Percentiles rank a stretch among this genome's conserved stretches.
These are phyloP conservation scores for Napeogenes inachia DNA, from an alignment of 2,888 invertebrate species.

Conservation along the genomic window DNA sequence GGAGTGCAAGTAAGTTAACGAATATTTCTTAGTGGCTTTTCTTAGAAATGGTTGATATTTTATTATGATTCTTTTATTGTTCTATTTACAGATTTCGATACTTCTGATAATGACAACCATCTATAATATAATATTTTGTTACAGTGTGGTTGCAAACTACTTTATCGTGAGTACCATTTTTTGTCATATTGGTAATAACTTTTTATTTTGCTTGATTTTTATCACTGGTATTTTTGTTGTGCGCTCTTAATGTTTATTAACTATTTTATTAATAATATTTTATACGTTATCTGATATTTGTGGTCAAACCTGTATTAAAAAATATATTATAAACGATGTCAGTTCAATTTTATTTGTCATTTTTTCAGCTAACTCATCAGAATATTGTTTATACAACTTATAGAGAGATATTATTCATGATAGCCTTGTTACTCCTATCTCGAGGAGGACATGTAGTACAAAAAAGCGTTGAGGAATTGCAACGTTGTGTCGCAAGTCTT, in stretches of 20 bases:
- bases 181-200: too few species aligned
- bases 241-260: too few species aligned
- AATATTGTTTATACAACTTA: neutral
- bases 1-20: slow-evolving; percentile 10
- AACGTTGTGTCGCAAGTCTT: slow-evolving; percentile 2
- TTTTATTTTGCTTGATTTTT: too few species aligned
- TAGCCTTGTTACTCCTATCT: neutral
- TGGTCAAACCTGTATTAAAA: too few species aligned
- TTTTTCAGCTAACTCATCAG: neutral
- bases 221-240: too few species aligned
- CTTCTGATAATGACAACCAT: neutral
- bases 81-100: slow-evolving; percentile 8
- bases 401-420: neutral
- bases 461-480: slow-evolving; percentile 4
- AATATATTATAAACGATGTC: too few species aligned
- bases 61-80: too few species aligned
- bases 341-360: too few species aligned
- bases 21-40: too few species aligned
- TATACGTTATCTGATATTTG: too few species aligned
- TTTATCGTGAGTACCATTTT: neutral
- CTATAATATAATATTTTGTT: slow-evolving; percentile 17
- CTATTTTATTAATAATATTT: too few species aligned
- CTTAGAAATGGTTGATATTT: too few species aligned
- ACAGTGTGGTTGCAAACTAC: neutral
- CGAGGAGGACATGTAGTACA: neutral